These are phyloP conservation scores for Lophius piscatorius DNA, from an alignment of 2,113 vertebrate genomes.

Conservation along the genomic window DNA sequence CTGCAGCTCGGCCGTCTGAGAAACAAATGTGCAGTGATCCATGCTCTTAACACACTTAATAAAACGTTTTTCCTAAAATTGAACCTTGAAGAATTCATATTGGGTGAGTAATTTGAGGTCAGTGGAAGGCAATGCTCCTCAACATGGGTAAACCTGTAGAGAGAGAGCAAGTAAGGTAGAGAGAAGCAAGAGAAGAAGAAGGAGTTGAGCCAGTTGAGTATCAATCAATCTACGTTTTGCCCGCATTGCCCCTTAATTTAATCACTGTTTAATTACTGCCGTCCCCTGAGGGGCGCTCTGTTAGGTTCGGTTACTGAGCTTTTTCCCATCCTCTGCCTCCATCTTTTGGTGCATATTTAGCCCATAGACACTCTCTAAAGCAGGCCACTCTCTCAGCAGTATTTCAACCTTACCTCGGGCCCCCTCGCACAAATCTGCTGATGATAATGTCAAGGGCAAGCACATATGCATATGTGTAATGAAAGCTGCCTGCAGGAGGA, in stretches of 20 bases:
- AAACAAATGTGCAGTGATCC: slow-evolving; percentile 64
- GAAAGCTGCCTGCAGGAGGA: slow-evolving; percentile 59
- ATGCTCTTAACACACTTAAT: slow-evolving; percentile 60
- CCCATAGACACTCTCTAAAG: slow-evolving; percentile 70
- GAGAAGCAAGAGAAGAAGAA: slow-evolving; percentile 26
- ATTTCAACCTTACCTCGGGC: slow-evolving; percentile 78
- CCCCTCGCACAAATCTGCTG: slow-evolving; percentile 70
- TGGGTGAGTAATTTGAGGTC: slow-evolving; percentile 75
- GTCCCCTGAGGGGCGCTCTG: slow-evolving; percentile 73
- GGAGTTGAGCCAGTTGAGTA: slow-evolving; percentile 55
- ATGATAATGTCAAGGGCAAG: slow-evolving; percentile 81
- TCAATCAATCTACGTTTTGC: slow-evolving; percentile 77
- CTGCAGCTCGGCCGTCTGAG: slow-evolving; percentile 37
- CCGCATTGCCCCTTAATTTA: slow-evolving; percentile 81
- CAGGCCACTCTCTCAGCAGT: slow-evolving; percentile 73
- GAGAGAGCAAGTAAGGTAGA: slow-evolving; percentile 12
- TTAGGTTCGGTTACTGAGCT: slow-evolving; percentile 73
- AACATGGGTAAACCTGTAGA: slow-evolving; percentile 60
- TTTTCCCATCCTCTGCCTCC: slow-evolving; percentile 54
- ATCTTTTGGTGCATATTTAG: slow-evolving; percentile 64
- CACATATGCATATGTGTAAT: slow-evolving; percentile 72
- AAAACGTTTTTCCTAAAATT: slow-evolving; percentile 70
- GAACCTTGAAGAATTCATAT: slow-evolving; percentile 72
- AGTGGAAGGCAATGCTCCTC: slow-evolving; percentile 71
- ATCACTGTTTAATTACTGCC: slow-evolving; percentile 83